Evolutionary conservation across 2,888 invertebrate genomes (phyloP).

Genomic region (Ariolimax columbianus): DNA sequence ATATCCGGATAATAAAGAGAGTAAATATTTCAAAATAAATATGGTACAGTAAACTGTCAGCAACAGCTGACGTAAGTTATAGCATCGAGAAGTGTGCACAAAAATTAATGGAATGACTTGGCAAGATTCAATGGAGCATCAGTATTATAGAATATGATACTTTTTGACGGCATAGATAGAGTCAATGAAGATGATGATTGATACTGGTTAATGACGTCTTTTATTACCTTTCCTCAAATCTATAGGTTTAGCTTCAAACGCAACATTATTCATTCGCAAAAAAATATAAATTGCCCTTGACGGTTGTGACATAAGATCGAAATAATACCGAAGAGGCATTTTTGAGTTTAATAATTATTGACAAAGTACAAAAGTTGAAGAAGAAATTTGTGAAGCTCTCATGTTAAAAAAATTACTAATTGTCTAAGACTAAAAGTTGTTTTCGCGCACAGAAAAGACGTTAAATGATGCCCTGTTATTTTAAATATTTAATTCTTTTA

Average conservation of each 20-base stretch:
- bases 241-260: slow-evolving; percentile 83
- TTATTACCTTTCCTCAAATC: slow-evolving; percentile 83
- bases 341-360: slow-evolving; percentile 10
- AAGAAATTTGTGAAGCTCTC: not conserved
- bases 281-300: slow-evolving; percentile 85
- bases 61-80: too few relatives aligned
- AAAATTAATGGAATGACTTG: too few relatives aligned
- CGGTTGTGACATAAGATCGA: slow-evolving; percentile 88
- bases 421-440: not conserved
- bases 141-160: too few relatives aligned
- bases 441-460: not conserved
- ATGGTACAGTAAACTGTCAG: too few relatives aligned
- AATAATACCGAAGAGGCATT: slow-evolving; percentile 81
- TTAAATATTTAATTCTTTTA: too few relatives aligned
- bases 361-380: not conserved
- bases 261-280: slow-evolving; percentile 83
- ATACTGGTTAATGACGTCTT: not conserved
- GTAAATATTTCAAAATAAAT: too few relatives aligned
- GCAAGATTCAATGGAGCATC: too few relatives aligned
- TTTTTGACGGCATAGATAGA: too few relatives aligned
- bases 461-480: too few relatives aligned
- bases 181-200: too few relatives aligned
- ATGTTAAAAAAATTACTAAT: not conserved
- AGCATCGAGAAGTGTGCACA: too few relatives aligned
- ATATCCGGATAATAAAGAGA: too few relatives aligned